Evolutionary conservation across 2,888 invertebrate species (phyloP).

Genomic region (Allolobophora icterica): DNA sequence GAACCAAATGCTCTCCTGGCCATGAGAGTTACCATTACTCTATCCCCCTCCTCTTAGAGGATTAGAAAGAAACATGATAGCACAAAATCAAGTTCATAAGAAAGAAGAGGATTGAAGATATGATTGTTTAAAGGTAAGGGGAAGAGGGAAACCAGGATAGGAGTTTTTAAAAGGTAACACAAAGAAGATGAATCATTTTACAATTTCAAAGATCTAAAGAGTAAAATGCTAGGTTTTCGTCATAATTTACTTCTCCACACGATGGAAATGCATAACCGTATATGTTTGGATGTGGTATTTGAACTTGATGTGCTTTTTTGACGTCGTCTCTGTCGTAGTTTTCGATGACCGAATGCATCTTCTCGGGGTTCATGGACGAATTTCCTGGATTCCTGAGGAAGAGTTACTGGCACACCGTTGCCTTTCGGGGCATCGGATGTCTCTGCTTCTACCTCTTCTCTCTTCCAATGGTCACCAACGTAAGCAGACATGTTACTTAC

Average conservation of each 20-base stretch:
- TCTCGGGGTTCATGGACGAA: slow-evolving; percentile 46
- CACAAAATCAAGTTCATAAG: too few relatives aligned
- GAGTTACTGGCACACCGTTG: slow-evolving; percentile 36
- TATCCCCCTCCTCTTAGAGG: too few relatives aligned
- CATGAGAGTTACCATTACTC: too few relatives aligned
- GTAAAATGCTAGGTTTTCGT: not conserved
- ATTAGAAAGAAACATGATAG: too few relatives aligned
- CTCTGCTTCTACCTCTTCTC: slow-evolving; percentile 53
- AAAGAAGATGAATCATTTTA: too few relatives aligned
- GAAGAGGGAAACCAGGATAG: too few relatives aligned
- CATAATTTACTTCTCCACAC: not conserved
- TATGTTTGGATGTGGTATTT: not conserved
- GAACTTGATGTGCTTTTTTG: too few relatives aligned
- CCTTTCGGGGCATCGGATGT: slow-evolving; percentile 53
- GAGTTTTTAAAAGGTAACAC: too few relatives aligned
- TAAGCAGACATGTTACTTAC: slow-evolving; percentile 40
- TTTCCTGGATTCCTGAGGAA: slow-evolving; percentile 40
- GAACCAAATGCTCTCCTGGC: too few relatives aligned
- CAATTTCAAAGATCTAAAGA: not conserved
- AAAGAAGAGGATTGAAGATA: too few relatives aligned
- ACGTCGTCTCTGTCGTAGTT: slow-evolving; percentile 52
- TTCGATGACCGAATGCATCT: slow-evolving; percentile 54
- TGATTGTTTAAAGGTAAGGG: too few relatives aligned
- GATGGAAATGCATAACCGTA: not conserved
- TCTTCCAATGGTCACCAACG: slow-evolving; percentile 57